phyloP scores from a whole-genome alignment of 1,140 invertebrate species.

The Telenomus remus region DNA sequence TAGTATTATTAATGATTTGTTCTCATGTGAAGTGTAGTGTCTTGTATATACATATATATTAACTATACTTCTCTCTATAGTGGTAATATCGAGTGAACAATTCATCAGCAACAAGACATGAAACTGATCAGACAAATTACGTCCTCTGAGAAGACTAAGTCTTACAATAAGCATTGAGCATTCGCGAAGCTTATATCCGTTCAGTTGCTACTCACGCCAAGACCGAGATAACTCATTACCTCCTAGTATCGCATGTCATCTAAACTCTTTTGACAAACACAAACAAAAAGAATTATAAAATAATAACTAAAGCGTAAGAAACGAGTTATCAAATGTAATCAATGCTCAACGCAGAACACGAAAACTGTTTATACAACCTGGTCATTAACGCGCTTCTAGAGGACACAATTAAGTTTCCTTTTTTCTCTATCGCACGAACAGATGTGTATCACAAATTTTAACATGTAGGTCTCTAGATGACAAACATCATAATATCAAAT shows the following conservation, averaged over 20 bases:
- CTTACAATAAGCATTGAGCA: slow-evolving; percentile 65
- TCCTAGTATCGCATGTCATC: too few species aligned
- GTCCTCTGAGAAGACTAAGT: slow-evolving; percentile 60
- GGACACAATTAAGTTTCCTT: slow-evolving; percentile 9
- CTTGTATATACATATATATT: slow-evolving; percentile 74
- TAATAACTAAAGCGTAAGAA: not conserved
- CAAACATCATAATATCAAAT: too few species aligned
- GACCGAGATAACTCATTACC: not conserved
- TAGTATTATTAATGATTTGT: slow-evolving; percentile 72
- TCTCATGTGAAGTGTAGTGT: slow-evolving; percentile 74
- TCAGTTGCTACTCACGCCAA: slow-evolving; percentile 31
- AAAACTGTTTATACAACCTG: slow-evolving; percentile 53
- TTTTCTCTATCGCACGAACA: not conserved
- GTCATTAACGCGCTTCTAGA: slow-evolving; percentile 38
- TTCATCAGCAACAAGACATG: slow-evolving; percentile 52
- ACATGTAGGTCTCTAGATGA: too few species aligned
- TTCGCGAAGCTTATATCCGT: slow-evolving; percentile 44
- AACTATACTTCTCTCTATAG: slow-evolving; percentile 72
- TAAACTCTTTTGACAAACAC: too few species aligned
- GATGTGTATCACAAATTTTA: not conserved
- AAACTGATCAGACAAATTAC: slow-evolving; percentile 49
- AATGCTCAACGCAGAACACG: slow-evolving; percentile 51
- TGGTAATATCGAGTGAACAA: slow-evolving; percentile 64
- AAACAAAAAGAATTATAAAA: too few species aligned
- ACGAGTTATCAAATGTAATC: slow-evolving; percentile 11